Base-by-base conservation (phyloP, 2,888 invertebrate genomes). In the Ophion obscuratus region DNA sequence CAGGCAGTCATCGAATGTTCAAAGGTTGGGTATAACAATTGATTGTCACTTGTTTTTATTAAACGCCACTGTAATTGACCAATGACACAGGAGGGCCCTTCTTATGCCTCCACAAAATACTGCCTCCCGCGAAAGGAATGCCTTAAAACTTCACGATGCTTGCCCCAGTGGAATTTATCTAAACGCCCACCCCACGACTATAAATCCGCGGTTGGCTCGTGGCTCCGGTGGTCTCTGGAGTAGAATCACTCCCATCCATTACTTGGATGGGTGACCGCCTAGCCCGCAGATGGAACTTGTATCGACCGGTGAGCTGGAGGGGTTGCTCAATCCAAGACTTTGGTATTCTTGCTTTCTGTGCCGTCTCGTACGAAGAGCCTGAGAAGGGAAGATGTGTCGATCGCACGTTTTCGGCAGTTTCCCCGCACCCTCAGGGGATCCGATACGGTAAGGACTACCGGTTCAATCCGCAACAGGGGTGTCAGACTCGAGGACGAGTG, bases 331-430 rank as follows among this genome's bases (percentile, higher is more conserved):
- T 47, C 27, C 70, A 4, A 20, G 47, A 6, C 47, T 53, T 27
- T 24, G 14, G 17, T 10, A 11, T 47, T 47, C 11, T 10, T 14
- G 47, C 2, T 4, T 47, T 47, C 11, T 10, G 14, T 14, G 14
- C 31, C 31, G 4, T 31, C 31, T 31, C 31, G 4, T 31, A 31
- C 31, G 31, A 31, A 31, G 31, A 31, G 53, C 53, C 53, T 53
- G 5, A 53, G 17, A 53, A 53, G 53, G 53, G 53, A 70, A 53
- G 27, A 70, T 27, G 31, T 27, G 53, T 24, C 27, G 53, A 53
- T 70, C 53, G 27, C 27, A 53, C 27, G 31, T 70, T 70, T 53
- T 53, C 53, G 70, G 27, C 17, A 27, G 70, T 70, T 70, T 27
- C 70, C 53, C 17, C 17, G 53, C 17, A 27, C 27, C 31, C 53